Base-by-base conservation (phyloP, 1,140 invertebrate genomes). In the Meloidogyne exigua region DNA sequence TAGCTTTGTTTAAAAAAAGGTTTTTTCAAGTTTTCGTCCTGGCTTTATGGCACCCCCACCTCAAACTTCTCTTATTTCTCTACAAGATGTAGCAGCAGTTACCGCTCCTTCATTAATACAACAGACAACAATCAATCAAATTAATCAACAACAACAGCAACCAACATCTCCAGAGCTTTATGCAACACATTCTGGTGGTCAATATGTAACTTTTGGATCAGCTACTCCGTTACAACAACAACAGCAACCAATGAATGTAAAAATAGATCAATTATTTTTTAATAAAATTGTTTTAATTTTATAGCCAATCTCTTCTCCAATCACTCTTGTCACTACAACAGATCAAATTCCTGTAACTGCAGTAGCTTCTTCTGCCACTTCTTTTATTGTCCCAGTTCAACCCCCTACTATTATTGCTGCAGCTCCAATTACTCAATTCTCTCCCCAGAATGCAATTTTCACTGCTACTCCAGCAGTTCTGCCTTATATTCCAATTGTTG, bases 221-320 rank as follows among this genome's bases (percentile, higher is more conserved):
- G 7, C 18, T 57, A 57, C 49, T 57, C 49, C 18, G 7, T n/a
- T 57, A n/a, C 49, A 57, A 57, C 49, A 57, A 57, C 49, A n/a
- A n/a, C n/a, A 49, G 13, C 44, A 57, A 57, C 49, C 18, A 57
- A 57, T 57, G 18, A 57, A 57, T 57, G 49, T 57, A 57, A n/a
- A 18, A 32, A 32, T 32, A 7, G 28, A 32, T n/a, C n/a, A n/a
- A n/a, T n/a, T n/a, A n/a, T n/a, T n/a, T n/a, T n/a, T n/a, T n/a
- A n/a, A n/a, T 79, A 25, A 69, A 82, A 32, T 83, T 83, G 5
- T 82, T 79, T n/a, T 32, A 84, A 10, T 81, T 81, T 12, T 75
- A 76, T 3, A 85, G 36, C 83, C 83, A 42, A 73, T 73, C 5
- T 73, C 72, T 13, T 73, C 65, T 36, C 72, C 72, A 18, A 77